Evolutionary conservation across 2,888 invertebrate species (phyloP), one percentile per base, ranked within the genome.

Genomic region (Plusia festucae): DNA sequence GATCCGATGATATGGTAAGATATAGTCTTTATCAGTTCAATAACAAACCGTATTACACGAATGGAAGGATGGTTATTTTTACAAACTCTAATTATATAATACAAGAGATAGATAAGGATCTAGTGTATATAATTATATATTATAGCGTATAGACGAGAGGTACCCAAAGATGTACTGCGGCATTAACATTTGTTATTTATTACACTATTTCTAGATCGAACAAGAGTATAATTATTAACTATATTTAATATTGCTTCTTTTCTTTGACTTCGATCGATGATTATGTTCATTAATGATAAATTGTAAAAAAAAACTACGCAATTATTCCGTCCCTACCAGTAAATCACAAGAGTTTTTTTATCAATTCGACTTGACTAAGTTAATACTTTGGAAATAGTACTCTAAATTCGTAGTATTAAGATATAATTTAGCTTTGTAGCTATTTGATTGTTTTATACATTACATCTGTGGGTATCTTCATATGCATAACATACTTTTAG

Each of bases 71-170:
- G 91, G 88, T 88, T 85, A 90, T 87, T 91, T n/a, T 91, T 93
- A 93, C 91, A 92, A 89, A 90, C 81, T 86, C 91, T 93, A 93
- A 89, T 90, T 92, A 91, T 81, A 88, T 86, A 89, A 86, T 88
- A 89, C 84, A 89, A 93, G 92, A 93, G 87, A 91, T 89, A 91
- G 88, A 91, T 92, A 93, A 92, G 93, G 93, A 90, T 90, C 91
- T 94, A 94, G 89, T 91, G 89, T 93, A 89, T 90, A 89, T 86
- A 86, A 83, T 83, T 86, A 87, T 85, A 89, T 89, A 88, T 64
- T 81, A 69, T 65, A 91, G 88, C 87, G 76, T 88, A 81, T 85
- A 88, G 83, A 86, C 85, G 40, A 30, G 57, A 67, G 58, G 32
- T 84, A 82, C 83, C 81, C 85, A 78, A 66, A 65, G 54, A 61